Base-by-base conservation (phyloP, 1,140 invertebrate genomes). In the Aphis craccivora region DNA sequence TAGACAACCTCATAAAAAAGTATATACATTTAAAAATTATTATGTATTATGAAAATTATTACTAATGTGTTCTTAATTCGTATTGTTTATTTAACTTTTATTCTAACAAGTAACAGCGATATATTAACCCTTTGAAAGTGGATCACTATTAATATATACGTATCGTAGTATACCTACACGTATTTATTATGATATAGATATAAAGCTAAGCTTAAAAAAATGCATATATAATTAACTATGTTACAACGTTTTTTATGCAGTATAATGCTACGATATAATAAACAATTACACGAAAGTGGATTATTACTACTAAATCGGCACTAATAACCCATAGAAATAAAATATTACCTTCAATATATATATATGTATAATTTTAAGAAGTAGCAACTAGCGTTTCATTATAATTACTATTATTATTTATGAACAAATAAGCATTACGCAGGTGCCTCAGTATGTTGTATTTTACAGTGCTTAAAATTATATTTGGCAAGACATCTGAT, bases 331-430 rank as follows among this genome's bases (percentile, higher is more conserved):
- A 86, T 45, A 22, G 23, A 45, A 86, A 45, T 86, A 23, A 86
- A 30, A 86, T 45, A 45, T 86, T 43, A 25, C 25, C 37, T 23
- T 86, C 5, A 25, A 25, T 84, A 18, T 51, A 51, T 45, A 45
- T 45, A 45, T 45, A 51, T 51, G 48, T 51, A 51, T 51, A 51
- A 51, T 84, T 86, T 86, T 18, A 43, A 86, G 23, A 86, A 86
- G 83, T 43, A 25, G 23, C 4, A 43, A 45, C 11, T 86, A 86
- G 37, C 37, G 3, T 2, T 1, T 40, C 37, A 86, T 86, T 43
- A 45, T 84, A 40, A 84, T 84, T 84, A 43, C 37, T 40, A 37
- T 84, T 23, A 84, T 84, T 84, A 84, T 84, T 37, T 84, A 84
- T 40, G 37, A 9, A 84, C 35, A 84, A 84, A 84, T 23, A 84